Evolutionary conservation across 2,797 vertebrate species (phyloP), one percentile per base, ranked within the genome.

Genomic region (Chelidonichthys spinosus): DNA sequence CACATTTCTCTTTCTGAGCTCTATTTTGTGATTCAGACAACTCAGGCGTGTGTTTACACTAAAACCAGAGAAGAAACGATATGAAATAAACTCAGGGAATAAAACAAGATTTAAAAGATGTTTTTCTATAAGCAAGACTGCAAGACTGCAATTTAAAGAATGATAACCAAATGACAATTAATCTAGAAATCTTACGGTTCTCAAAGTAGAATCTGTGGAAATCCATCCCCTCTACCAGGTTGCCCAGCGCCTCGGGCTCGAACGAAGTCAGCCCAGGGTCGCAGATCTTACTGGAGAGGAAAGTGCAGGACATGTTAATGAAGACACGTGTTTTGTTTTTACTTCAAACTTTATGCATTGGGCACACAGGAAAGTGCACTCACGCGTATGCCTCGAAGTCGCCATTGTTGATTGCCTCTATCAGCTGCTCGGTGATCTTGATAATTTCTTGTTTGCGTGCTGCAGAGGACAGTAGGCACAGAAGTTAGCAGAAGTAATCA

Each of bases 131-230:
- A 53, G 8, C 49, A 40, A 18, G 32, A 5, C 0, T 8, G n/a
- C 4, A 36, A 55, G 25, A 42, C 14, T 14, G 9, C 4, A 25
- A 44, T 11, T 49, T 6, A 17, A 15, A 47, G 32, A 54, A 52
- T 2, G 2, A 47, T 2, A 46, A 56, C 0, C 0, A 39, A 40
- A 52, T 9, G 13, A 3, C 7, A 43, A 32, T 0, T 10, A 43
- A 47, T 72, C 3, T 2, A 10, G 52, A 0, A 17, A 14, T 76
- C 97, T 96, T 94, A 99, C 97, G 90, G 89, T 99, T 99, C 90
- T 99, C 98, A 6, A 99, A 99, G 93, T 99, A 99, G 94, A 99
- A 99, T 91, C 97, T 96, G 92, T 99, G 98, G 91, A 99, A 99
- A 81, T 99, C 98, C 97, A 98, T 98, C 37, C 98, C 98, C 90